Conservation (phyloP, 2,113 vertebrate species). For the Forbesichthys papilliferus region DNA sequence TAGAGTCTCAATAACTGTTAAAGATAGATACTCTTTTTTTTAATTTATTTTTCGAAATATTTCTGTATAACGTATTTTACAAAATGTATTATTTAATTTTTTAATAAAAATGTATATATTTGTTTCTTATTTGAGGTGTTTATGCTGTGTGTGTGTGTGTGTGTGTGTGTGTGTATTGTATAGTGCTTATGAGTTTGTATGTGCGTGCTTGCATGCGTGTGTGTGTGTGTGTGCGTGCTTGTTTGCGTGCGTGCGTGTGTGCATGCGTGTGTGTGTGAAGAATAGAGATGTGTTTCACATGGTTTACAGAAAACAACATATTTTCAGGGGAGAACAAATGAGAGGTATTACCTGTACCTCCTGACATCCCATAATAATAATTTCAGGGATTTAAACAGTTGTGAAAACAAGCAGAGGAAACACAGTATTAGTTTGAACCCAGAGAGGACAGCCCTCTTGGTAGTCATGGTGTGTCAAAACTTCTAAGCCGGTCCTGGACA, state of each 20-base stretch:
- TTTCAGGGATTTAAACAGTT: too few species aligned
- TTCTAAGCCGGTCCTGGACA: too few species aligned
- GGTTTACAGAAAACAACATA: too few species aligned
- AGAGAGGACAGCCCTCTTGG: too few species aligned
- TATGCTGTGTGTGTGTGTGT: not conserved
- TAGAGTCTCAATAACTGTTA: conserved; percentile 22
- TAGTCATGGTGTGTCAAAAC: too few species aligned
- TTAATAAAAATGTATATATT: conserved; percentile 5
- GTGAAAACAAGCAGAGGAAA: too few species aligned
- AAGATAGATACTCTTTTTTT: conserved; percentile 54
- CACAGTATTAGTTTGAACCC: too few species aligned
- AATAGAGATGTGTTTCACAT: not conserved
- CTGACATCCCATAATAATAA: too few species aligned
- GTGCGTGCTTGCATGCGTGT: not conserved
- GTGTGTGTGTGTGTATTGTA: not conserved
- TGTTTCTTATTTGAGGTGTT: not conserved
- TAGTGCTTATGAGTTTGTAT: not conserved
- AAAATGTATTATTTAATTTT: conserved; percentile 44
- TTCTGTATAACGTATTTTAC: conserved; percentile 45
- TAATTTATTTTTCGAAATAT: conserved; percentile 75
- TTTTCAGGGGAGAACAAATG: too few species aligned
- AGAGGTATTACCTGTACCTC: too few species aligned
- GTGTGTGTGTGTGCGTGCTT: not conserved
- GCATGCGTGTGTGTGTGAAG: not conserved
- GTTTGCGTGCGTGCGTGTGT: too few species aligned